Conservation (phyloP, 2,797 vertebrate genomes). For the Bucorvus abyssinicus region DNA sequence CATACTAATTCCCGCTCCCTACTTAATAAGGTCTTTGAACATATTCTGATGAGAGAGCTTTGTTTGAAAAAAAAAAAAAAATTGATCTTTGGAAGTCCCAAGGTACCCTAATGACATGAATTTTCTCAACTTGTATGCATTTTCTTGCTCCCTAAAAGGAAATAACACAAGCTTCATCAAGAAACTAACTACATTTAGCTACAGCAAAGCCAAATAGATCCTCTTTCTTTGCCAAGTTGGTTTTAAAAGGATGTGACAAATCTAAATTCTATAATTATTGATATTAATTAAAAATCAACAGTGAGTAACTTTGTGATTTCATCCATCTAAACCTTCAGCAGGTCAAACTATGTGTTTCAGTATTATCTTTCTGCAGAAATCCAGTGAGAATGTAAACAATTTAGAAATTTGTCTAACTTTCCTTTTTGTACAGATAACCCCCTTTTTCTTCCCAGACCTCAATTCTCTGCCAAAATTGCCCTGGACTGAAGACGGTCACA, state of each 20-base stretch:
- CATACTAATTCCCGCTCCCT: neutral
- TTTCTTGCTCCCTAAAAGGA: neutral
- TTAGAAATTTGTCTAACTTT: neutral
- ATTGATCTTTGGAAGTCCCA: neutral
- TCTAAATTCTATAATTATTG: neutral
- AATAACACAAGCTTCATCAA: neutral
- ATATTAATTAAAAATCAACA: neutral
- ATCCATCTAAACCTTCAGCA: neutral
- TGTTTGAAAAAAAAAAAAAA: neutral
- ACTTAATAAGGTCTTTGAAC: neutral
- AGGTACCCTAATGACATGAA: neutral
- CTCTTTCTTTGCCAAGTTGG: neutral
- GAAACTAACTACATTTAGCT: neutral
- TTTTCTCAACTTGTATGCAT: neutral
- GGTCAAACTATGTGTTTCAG: neutral
- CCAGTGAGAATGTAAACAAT: neutral
- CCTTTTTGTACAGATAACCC: neutral
- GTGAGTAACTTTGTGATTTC: neutral
- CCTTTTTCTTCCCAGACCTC: neutral
- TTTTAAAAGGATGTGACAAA: neutral
- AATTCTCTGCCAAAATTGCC: neutral
- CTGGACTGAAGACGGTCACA: neutral
- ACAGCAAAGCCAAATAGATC: neutral
- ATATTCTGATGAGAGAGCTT: neutral
- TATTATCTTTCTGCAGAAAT: neutral